Base-by-base conservation (phyloP, 2,797 vertebrate genomes). In the Mormyrus proboscirostris region DNA sequence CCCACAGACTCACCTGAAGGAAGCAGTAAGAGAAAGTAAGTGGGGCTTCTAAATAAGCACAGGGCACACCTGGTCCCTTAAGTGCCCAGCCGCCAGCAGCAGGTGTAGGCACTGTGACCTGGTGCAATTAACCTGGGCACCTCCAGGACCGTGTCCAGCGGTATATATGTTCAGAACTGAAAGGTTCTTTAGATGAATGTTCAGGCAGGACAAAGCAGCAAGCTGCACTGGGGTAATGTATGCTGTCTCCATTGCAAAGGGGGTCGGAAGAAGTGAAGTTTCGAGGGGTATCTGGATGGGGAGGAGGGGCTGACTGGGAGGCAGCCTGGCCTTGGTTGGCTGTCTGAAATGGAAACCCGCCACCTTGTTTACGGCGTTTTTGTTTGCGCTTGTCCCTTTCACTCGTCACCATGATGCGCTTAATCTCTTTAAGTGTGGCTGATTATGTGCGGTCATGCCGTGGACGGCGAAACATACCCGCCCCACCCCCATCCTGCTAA, bases 391-490 rank as follows among this genome's bases (percentile, higher is more conserved):
- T 55, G 12, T 50, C 86, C 41, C 29, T 65, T 49, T 33, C 12
- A n/a, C 33, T 38, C 16, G 44, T 53, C 65, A 50, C 76, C 41
- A 4, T 2, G 16, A 22, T 14, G 53, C n/a, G 9, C 51, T 76
- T 41, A 85, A 49, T 85, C 69, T 79, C 55, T 33, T 49, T 90
- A 90, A 84, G 88, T 69, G 55, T 50, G 8, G 62, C 84, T 89
- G 33, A 44, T 90, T 73, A 88, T 90, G 90, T 84, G 86, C 38
- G 88, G 90, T 82, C 90, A 88, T 84, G 85, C 62, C 57, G 50
- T 19, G 49, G 76, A 86, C 50, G 4, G 89, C 69, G 87, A 88
- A 89, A 89, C 86, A 88, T 89, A 84, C 85, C 73, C 4, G 22
- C 50, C 73, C 73, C 10, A 3, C 44, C 16, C 49, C 50, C 50